Percentiles rank a stretch among this genome's conserved stretches.
Conservation (phyloP, 2,113 vertebrate genomes). For the Saimiri boliviensis region DNA sequence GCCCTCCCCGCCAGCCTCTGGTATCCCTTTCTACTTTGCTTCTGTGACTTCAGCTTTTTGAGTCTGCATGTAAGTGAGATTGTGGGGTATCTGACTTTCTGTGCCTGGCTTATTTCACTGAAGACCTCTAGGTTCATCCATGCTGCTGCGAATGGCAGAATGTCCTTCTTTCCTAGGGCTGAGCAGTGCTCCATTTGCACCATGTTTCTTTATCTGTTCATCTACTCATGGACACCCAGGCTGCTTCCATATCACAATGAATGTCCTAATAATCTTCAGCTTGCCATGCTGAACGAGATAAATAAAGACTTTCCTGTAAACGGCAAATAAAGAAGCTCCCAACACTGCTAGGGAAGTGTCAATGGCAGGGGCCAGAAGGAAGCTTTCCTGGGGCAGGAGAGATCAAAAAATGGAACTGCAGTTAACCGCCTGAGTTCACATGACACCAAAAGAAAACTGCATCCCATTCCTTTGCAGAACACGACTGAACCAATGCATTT, state of each 20-base stretch:
- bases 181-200: not conserved
- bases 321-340: too few species aligned
- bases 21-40: not conserved
- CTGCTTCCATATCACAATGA: not conserved
- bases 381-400: fast-evolving
- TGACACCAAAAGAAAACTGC: not conserved
- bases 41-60: not conserved
- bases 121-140: too few species aligned
- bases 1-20: fast-evolving
- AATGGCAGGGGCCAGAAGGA: fast-evolving
- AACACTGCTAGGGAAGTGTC: not conserved
- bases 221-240: not conserved
- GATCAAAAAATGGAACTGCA: too few species aligned
- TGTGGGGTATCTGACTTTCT: not conserved
- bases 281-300: too few species aligned
- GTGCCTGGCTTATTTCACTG: not conserved
- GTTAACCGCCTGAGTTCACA: fast-evolving
- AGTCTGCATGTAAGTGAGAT: not conserved
- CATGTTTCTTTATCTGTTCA: not conserved
- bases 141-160: not conserved
- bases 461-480: not conserved
- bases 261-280: not conserved
- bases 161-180: not conserved
- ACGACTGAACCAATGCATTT: not conserved
- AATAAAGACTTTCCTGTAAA: not conserved